These are phyloP conservation scores for Archaeoteleia sp. DNA, from an alignment of 2,888 invertebrate genomes.

Conservation along the genomic window DNA sequence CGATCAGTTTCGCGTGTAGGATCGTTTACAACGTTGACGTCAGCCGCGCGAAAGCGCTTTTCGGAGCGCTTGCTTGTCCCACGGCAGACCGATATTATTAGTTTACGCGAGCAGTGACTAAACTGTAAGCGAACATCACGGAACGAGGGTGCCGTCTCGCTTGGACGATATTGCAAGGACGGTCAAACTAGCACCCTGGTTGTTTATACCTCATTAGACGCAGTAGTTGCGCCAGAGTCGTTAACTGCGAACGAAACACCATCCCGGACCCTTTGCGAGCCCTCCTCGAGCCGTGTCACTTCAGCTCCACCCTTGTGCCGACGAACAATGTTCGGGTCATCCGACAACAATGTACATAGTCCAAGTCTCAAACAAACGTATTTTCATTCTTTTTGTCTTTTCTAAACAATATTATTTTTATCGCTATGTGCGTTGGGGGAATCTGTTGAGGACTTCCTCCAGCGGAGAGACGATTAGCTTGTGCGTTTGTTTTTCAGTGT, in stretches of 20 bases:
- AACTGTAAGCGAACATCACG: slow-evolving; percentile 56
- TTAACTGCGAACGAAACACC: slow-evolving; percentile 65
- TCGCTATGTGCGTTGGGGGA: too few relatives aligned
- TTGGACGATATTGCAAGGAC: slow-evolving; percentile 48
- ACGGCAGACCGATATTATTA: slow-evolving; percentile 63
- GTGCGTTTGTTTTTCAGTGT: too few relatives aligned
- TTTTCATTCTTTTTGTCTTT: too few relatives aligned
- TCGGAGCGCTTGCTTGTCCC: slow-evolving; percentile 37
- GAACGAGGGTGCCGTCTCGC: slow-evolving; percentile 35
- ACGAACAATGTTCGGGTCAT: slow-evolving; percentile 8
- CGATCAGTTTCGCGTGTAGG: slow-evolving; percentile 21
- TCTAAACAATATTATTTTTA: too few relatives aligned
- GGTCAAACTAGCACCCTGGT: slow-evolving; percentile 57
- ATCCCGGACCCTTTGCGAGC: slow-evolving; percentile 13
- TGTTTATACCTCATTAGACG: slow-evolving; percentile 69
- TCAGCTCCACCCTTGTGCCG: slow-evolving; percentile 21
- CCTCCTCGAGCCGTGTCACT: slow-evolving; percentile 37
- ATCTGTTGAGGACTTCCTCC: too few relatives aligned
- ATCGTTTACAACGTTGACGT: slow-evolving; percentile 60
- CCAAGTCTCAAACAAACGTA: too few relatives aligned
- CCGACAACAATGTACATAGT: neutral
- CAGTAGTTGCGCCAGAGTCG: slow-evolving; percentile 65
- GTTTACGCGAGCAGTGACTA: slow-evolving; percentile 63
- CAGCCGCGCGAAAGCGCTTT: slow-evolving; percentile 58
- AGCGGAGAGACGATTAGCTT: too few relatives aligned